These are phyloP conservation scores for Epicampocera succincta DNA, from an alignment of 2,888 invertebrate species.

Conservation along the genomic window DNA sequence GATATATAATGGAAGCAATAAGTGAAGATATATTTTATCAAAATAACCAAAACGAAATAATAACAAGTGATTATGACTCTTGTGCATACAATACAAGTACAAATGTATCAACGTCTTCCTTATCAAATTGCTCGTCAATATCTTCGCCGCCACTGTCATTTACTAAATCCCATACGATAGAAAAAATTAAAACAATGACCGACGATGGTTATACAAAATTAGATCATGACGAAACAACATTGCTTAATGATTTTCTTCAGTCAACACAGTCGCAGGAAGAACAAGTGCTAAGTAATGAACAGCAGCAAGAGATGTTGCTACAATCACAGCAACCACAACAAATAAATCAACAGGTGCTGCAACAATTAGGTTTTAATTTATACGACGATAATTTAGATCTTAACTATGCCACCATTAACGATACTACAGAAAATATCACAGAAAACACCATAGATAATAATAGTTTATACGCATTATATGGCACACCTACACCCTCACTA, in stretches of 20 bases:
- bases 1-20: constrained; percentile 58
- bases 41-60: constrained; percentile 45
- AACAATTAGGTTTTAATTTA: constrained; percentile 77
- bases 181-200: constrained; percentile 44
- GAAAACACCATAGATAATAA: constrained; percentile 66
- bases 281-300: constrained; percentile 20
- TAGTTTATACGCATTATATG: constrained; percentile 50
- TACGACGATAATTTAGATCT: constrained; percentile 74
- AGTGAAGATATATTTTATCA: constrained; percentile 60
- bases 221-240: constrained; percentile 39
- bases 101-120: constrained; percentile 66
- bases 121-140: constrained; percentile 64
- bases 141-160: constrained; percentile 58
- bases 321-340: constrained; percentile 71
- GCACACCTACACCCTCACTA: constrained; percentile 45
- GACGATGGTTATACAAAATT: constrained; percentile 20
- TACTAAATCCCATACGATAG: constrained; percentile 57
- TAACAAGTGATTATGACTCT: constrained; percentile 60
- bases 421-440: constrained; percentile 61
- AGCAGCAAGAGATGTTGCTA: constrained; percentile 67
- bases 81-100: constrained; percentile 55
- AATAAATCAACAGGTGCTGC: constrained; percentile 78
- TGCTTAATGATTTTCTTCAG: constrained; percentile 38
- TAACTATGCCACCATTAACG: constrained; percentile 69
- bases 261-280: constrained; percentile 27